A percentile compares a stretch with the other conserved stretches of the same genome.
Evolutionary conservation across 1,140 invertebrate species (phyloP).

Genomic region (Triops cancriformis): DNA sequence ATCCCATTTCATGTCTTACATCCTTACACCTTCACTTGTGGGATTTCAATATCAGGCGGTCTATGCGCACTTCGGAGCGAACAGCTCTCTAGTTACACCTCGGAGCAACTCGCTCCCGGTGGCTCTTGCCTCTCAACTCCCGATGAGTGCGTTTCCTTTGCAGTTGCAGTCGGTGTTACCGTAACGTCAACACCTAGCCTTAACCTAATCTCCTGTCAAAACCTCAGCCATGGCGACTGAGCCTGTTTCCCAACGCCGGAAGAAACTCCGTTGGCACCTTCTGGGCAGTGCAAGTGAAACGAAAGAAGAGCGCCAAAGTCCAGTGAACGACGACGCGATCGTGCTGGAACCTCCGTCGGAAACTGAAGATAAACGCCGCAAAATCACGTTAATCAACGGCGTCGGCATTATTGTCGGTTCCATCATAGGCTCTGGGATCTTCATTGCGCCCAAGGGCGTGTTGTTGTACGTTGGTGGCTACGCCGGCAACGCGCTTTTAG

Average conservation of each 20-base stretch:
- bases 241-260: background rate
- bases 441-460: constrained; percentile 65
- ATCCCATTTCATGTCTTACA: background rate
- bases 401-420: constrained; percentile 78
- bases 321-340: background rate
- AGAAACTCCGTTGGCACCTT: background rate
- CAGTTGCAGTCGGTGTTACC: too few relatives aligned
- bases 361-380: constrained; percentile 40
- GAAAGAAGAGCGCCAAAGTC: background rate
- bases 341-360: background rate
- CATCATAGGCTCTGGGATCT: constrained; percentile 71
- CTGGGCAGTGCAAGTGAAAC: background rate
- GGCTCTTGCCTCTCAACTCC: background rate
- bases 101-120: background rate
- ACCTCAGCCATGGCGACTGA: background rate
- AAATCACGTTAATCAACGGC: constrained; percentile 73
- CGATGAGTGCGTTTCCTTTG: too few relatives aligned
- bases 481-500: constrained; percentile 49
- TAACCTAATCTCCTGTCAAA: too few relatives aligned
- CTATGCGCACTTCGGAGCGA: background rate
- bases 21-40: background rate
- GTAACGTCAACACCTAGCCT: too few relatives aligned
- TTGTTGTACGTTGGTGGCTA: constrained; percentile 47
- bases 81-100: background rate
- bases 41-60: background rate